Conservation (phyloP, 2,888 invertebrate genomes). For the Lasioglossum morio region DNA sequence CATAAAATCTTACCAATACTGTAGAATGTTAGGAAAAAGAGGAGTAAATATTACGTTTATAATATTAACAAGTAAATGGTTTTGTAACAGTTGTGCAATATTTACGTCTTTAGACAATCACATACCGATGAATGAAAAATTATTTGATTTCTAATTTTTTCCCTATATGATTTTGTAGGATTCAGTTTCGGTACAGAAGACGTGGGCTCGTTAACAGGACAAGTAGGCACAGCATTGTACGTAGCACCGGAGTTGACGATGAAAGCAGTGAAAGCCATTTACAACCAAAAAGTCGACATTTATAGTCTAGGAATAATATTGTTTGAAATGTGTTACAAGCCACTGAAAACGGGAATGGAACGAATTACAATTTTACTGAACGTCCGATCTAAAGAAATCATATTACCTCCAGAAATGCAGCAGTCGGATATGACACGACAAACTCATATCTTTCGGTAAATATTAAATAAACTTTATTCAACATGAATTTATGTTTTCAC, state of each 20-base stretch:
- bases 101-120: background rate
- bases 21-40: too few species aligned
- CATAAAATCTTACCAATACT: background rate
- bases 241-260: constrained; percentile 96
- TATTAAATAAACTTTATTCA: background rate
- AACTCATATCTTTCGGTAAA: constrained; percentile 87
- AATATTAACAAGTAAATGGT: too few species aligned
- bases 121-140: background rate
- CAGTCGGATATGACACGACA: constrained; percentile 87
- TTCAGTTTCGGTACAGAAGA: constrained; percentile 80
- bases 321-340: constrained; percentile 97
- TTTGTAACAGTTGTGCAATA: too few species aligned
- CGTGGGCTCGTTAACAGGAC: constrained; percentile 88
- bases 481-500: too few species aligned
- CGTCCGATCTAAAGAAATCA: constrained; percentile 89
- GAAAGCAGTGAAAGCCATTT: constrained; percentile 89
- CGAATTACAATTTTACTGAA: constrained; percentile 91
- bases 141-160: too few species aligned
- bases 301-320: constrained; percentile 94
- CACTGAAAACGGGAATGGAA: constrained; percentile 95
- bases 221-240: constrained; percentile 97
- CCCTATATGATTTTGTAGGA: constrained; percentile 66
- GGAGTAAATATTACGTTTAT: too few species aligned
- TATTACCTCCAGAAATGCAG: constrained; percentile 90
- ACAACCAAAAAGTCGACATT: constrained; percentile 93